Conservation (phyloP, 2,113 vertebrate species). For the Rhinogobius similis region DNA sequence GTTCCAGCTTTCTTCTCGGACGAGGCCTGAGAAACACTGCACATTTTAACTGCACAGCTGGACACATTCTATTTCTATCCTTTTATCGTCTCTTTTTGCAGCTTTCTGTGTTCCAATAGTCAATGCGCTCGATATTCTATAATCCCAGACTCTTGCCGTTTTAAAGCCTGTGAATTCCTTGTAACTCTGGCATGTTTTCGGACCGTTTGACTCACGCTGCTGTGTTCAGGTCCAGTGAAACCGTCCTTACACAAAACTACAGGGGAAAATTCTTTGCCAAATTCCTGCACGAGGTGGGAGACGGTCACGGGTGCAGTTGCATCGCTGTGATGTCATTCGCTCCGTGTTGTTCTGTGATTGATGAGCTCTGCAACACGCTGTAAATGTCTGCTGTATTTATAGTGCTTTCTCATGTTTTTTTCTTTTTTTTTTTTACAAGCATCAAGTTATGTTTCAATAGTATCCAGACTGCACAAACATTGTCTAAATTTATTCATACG, state of each 20-base stretch:
- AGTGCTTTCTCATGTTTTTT: no score
- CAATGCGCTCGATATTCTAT: no score
- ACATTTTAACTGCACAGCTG: slow-evolving; percentile 33
- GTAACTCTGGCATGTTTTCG: slow-evolving; percentile 11
- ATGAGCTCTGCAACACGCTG: background rate
- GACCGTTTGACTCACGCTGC: background rate
- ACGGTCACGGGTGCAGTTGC: background rate
- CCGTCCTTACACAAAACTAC: background rate
- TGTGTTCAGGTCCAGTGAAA: slow-evolving; percentile 8
- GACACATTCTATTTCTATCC: slow-evolving; percentile 39
- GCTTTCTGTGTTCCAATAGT: no score
- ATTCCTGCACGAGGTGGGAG: background rate
- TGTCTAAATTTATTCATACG: no score
- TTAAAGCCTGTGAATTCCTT: slow-evolving; percentile 20
- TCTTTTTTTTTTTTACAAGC: no score
- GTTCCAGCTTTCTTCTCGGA: background rate
- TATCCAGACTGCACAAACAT: no score
- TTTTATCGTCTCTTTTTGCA: no score
- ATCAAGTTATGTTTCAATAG: no score
- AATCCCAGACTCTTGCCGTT: no score
- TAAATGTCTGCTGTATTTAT: background rate
- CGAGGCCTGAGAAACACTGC: background rate
- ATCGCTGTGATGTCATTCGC: background rate
- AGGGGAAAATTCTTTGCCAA: background rate
- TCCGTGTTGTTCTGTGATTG: background rate